Evolutionary conservation across 2,113 vertebrate genomes (phyloP), one percentile per base, ranked within the genome.

Genomic region (Hiodon alosoides): DNA sequence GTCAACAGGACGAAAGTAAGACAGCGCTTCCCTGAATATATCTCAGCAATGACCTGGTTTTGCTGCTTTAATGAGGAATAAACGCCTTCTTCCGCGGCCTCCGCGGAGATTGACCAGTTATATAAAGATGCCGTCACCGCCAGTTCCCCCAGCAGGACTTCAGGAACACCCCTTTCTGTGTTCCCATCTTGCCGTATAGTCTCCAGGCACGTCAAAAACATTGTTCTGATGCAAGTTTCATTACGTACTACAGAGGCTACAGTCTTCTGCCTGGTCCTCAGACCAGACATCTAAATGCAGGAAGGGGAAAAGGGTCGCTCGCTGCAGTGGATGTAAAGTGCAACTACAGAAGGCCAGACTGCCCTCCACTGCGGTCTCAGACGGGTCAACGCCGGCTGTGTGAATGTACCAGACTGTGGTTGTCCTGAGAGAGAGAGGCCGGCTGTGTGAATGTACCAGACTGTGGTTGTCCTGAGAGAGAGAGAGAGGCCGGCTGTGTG

Each of bases 191-290:
- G 31, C 31, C 31, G 31, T 31, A 31, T 53, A 64, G 14, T 48
- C 10, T 74, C 58, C 62, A 50, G 53, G 60, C 67, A 78, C 77
- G 74, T 69, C 67, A 70, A 31, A 67, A 51, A 65, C 51, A n/a
- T 65, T 59, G 46, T 14, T 67, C 53, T 66, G 31, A 73, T 64
- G 7, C 16, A 59, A 59, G 31, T 31, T 31, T 31, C 31, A 31
- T 31, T 31, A 31, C 2, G 31, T 31, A 31, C 31, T 31, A 47
- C 53, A 50, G 46, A 31, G 61, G 58, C 50, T 10, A 16, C 46
- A 62, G 4, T 7, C 2, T 53, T 60, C 16, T 5, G 16, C 67
- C 31, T 7, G 64, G 5, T 1, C 62, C 53, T 48, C 11, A 60
- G n/a, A 76, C 66, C 46, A 65, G 31, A 67, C 7, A 48, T 65